These are phyloP conservation scores for Microcebus lehilahytsara DNA, from an alignment of 2,113 vertebrate genomes.

Conservation along the genomic window DNA sequence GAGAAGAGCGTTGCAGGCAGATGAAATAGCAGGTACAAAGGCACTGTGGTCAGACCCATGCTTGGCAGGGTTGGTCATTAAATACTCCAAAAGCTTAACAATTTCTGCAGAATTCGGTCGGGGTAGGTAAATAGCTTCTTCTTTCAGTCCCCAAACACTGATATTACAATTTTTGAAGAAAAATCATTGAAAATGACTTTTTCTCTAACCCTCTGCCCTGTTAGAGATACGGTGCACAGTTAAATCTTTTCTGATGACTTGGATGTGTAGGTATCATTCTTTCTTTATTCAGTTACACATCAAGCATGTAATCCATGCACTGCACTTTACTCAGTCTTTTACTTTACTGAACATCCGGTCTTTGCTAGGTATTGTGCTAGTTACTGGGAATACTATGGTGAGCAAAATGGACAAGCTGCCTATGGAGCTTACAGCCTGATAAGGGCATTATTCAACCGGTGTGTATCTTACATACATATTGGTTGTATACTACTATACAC, in stretches of 20 bases:
- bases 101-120: background rate
- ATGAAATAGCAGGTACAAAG: background rate
- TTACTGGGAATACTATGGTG: background rate
- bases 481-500: background rate
- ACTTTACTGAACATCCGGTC: background rate
- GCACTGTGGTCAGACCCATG: background rate
- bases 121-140: background rate
- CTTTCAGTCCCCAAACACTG: background rate
- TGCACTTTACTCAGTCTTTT: background rate
- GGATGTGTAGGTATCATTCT: background rate
- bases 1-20: background rate
- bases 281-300: background rate
- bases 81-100: background rate
- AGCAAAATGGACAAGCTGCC: background rate
- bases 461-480: background rate
- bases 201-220: background rate
- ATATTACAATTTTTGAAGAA: conserved; percentile 1
- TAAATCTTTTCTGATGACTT: background rate
- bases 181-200: background rate
- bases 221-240: background rate
- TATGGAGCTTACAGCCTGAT: background rate
- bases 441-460: background rate
- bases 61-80: background rate
- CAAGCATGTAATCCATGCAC: background rate
- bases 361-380: background rate